phyloP scores from a whole-genome alignment of 2,113 vertebrate genomes.

The Spermophilus dauricus region DNA sequence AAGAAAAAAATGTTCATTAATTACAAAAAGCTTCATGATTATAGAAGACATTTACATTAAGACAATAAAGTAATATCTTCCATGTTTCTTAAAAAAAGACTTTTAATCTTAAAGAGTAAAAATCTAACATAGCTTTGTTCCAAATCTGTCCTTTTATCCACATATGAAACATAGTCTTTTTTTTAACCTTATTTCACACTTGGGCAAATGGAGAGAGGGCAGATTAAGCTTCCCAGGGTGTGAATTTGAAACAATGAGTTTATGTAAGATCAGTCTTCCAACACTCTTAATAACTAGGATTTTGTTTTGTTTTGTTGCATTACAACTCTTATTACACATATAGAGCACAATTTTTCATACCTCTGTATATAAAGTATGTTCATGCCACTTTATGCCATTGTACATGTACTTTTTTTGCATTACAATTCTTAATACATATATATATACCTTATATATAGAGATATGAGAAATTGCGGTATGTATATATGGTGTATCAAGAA shows the following conservation, averaged over 20 bases:
- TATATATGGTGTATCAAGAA: not conserved
- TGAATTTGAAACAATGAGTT: not conserved
- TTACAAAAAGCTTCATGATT: not conserved
- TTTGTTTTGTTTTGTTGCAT: no score
- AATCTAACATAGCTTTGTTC: not conserved
- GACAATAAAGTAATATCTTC: not conserved
- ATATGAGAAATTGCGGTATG: no score
- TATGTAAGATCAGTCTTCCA: not conserved
- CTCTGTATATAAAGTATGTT: no score
- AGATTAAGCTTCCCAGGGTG: not conserved
- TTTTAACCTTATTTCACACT: not conserved
- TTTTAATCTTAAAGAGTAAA: not conserved
- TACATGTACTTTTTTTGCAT: no score
- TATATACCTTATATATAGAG: no score
- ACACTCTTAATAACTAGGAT: not conserved
- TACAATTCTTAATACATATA: no score
- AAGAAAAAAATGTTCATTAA: slow-evolving; percentile 19
- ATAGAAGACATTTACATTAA: slow-evolving; percentile 12
- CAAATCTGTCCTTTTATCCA: not conserved
- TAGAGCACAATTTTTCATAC: no score
- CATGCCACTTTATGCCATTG: no score
- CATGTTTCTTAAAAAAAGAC: not conserved
- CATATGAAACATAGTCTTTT: not conserved
- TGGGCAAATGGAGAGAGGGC: not conserved
- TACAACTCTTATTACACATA: no score